Conservation (phyloP, 2,113 vertebrate species). For the Ageneiosus marmoratus region DNA sequence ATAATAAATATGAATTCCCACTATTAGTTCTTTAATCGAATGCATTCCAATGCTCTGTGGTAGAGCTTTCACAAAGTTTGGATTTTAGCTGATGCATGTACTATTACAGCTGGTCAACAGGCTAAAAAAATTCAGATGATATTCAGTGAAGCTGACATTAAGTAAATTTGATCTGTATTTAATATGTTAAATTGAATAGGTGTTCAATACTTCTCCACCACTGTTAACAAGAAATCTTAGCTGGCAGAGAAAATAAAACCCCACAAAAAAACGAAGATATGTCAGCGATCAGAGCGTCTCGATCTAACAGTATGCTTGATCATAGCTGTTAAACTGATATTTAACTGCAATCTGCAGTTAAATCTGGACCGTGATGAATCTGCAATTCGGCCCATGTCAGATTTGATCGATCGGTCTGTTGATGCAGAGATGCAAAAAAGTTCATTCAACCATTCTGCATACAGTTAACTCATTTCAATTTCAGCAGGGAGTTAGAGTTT, state of each 20-base stretch:
- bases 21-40: background rate
- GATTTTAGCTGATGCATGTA: background rate
- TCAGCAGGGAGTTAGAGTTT: too few species aligned
- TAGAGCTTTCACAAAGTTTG: background rate
- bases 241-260: background rate
- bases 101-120: background rate
- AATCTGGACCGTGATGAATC: background rate
- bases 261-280: background rate
- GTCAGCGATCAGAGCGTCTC: background rate
- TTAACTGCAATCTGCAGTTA: background rate
- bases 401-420: background rate
- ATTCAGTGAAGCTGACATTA: background rate
- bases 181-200: too few species aligned
- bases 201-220: background rate
- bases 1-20: background rate
- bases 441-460: background rate
- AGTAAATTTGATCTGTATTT: background rate
- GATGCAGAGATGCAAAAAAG: background rate
- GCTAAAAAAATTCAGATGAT: background rate
- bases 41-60: background rate
- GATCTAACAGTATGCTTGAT: background rate
- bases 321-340: background rate
- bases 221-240: background rate
- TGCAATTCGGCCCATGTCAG: background rate
- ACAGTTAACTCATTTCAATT: background rate